Conservation (phyloP, 2,797 vertebrate species). For the Hylomyscus alleni region DNA sequence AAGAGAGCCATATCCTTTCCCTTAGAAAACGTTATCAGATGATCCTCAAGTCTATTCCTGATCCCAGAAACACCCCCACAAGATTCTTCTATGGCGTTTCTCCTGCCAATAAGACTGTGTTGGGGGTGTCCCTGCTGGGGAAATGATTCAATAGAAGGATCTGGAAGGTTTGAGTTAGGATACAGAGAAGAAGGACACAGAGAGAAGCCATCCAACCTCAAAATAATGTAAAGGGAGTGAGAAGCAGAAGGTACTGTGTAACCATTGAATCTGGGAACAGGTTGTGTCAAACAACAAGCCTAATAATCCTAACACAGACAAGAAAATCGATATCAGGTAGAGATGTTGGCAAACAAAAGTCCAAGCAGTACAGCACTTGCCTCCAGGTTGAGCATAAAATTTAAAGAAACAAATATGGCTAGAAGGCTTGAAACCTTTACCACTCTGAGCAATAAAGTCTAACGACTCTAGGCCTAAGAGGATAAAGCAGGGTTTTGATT, state of each 20-base stretch:
- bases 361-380: slow-evolving; percentile 68
- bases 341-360: slow-evolving; percentile 51
- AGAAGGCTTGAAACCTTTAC: background rate
- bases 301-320: background rate
- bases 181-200: background rate
- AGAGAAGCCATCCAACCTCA: background rate
- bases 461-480: background rate
- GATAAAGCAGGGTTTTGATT: background rate
- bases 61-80: background rate
- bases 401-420: background rate
- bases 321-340: background rate
- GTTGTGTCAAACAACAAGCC: background rate
- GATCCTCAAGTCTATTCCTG: background rate
- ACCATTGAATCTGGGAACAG: background rate
- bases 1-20: background rate
- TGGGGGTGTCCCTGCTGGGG: background rate
- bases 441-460: background rate
- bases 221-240: background rate
- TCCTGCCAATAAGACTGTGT: background rate
- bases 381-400: background rate
- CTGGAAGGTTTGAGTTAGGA: background rate
- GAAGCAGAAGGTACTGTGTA: background rate
- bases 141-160: background rate
- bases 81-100: background rate
- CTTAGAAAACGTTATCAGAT: background rate